phyloP scores from a whole-genome alignment of 2,888 invertebrate genomes.

The Danaus chrysippus region DNA sequence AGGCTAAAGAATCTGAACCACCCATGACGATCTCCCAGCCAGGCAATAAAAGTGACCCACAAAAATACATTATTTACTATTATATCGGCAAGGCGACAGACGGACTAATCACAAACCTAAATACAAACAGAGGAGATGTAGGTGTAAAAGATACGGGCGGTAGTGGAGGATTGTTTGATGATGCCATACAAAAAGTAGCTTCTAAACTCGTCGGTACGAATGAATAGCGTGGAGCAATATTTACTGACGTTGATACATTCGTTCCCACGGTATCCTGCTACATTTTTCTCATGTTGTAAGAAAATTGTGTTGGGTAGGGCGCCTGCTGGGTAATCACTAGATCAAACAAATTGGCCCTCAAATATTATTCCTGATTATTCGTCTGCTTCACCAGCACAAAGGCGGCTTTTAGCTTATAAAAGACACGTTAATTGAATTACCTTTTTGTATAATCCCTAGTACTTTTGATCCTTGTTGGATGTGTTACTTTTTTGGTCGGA shows the following conservation, averaged over 20 bases:
- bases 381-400: constrained; percentile 49
- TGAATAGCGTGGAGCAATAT: constrained; percentile 65
- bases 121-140: constrained; percentile 57
- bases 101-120: constrained; percentile 71
- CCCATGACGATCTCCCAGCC: constrained; percentile 69
- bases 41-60: constrained; percentile 72
- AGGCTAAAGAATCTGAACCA: constrained; percentile 48
- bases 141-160: constrained; percentile 70
- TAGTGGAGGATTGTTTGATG: constrained; percentile 55
- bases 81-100: constrained; percentile 73
- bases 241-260: constrained; percentile 58
- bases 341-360: constrained; percentile 68
- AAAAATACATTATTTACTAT: constrained; percentile 78
- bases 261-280: constrained; percentile 74
- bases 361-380: constrained; percentile 73
- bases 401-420: constrained; percentile 74
- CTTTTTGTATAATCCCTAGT: constrained; percentile 63
- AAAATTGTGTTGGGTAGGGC: constrained; percentile 56
- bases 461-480: constrained; percentile 44
- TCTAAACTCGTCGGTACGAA: constrained; percentile 56
- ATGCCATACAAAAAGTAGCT: constrained; percentile 55
- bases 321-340: constrained; percentile 53
- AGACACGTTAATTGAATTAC: constrained; percentile 70
- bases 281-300: constrained; percentile 64
- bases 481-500: constrained; percentile 32